phyloP scores from a whole-genome alignment of 2,888 invertebrate species.

The Epistrophe eligans region DNA sequence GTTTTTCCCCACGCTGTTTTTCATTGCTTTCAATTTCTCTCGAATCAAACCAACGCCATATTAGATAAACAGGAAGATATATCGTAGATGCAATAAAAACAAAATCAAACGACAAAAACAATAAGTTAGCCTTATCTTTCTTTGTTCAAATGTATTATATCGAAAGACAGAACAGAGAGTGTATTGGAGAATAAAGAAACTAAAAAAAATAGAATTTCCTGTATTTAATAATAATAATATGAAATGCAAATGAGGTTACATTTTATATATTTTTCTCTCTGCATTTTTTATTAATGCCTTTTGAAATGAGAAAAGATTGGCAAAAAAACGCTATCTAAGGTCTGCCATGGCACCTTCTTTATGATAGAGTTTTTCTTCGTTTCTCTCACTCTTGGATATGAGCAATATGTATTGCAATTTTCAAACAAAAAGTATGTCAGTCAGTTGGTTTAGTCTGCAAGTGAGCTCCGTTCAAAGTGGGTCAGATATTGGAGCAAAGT shows the following conservation, averaged over 20 bases:
- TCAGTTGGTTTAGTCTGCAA: constrained; percentile 36
- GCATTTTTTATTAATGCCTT: not conserved
- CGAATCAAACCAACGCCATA: constrained; percentile 9
- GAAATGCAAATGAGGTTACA: constrained; percentile 49
- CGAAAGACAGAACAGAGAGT: not conserved
- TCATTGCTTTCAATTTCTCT: not conserved
- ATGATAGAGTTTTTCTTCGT: constrained; percentile 3
- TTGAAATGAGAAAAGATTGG: constrained; percentile 8
- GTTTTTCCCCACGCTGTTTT: not conserved
- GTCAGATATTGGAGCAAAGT: constrained; percentile 62
- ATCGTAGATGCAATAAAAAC: constrained; percentile 17
- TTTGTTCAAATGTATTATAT: constrained; percentile 29
- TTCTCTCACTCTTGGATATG: constrained; percentile 3
- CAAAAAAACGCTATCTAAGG: constrained; percentile 16
- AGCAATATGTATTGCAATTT: constrained; percentile 32
- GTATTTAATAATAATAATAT: constrained; percentile 14
- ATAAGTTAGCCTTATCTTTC: constrained; percentile 9
- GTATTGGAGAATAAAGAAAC: constrained; percentile 4
- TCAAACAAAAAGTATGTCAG: constrained; percentile 45
- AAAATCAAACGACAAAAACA: constrained; percentile 10
- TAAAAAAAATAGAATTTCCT: not conserved
- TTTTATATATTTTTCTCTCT: constrained; percentile 1
- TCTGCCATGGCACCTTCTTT: constrained; percentile 1
- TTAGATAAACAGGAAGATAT: constrained; percentile 11
- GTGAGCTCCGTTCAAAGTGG: constrained; percentile 54